Percentiles rank a stretch among this genome's conserved stretches.
Evolutionary conservation across 2,888 invertebrate genomes (phyloP).

Genomic region (Crocallis elinguaria): DNA sequence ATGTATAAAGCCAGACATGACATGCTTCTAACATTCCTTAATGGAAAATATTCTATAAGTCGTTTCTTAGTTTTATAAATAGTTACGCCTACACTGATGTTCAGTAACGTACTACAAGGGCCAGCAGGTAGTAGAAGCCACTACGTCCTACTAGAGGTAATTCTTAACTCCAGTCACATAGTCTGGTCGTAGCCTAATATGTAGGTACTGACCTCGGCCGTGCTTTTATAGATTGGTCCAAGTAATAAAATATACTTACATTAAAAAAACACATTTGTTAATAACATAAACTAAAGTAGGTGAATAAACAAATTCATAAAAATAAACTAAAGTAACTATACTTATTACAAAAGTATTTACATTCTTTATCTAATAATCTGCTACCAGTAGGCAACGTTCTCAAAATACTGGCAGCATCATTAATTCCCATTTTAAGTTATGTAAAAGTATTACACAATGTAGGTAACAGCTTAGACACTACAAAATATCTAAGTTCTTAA

Average conservation of each 20-base stretch:
- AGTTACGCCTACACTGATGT: constrained; percentile 3
- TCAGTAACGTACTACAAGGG: neutral
- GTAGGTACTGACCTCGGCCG: constrained; percentile 69
- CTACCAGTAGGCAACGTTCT: no score
- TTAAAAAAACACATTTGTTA: neutral
- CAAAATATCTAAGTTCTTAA: no score
- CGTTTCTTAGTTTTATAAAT: neutral
- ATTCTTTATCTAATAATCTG: no score
- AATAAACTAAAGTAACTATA: no score
- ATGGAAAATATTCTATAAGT: neutral
- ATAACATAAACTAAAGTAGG: no score
- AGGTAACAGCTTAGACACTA: no score
- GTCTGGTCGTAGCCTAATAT: constrained; percentile 70
- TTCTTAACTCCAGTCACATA: constrained; percentile 71
- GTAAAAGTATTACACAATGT: no score
- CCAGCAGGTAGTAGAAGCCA: neutral
- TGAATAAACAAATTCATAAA: no score
- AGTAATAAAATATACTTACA: constrained; percentile 32
- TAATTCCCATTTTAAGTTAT: no score
- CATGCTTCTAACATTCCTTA: neutral
- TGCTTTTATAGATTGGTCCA: constrained; percentile 39
- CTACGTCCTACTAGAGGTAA: constrained; percentile 45
- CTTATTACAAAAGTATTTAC: no score
- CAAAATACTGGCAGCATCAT: no score
- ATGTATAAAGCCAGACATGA: neutral